Percentiles rank a stretch among this genome's conserved stretches.
phyloP scores from a whole-genome alignment of 2,888 invertebrate genomes.

The Hirtodrosophila trivittata region DNA sequence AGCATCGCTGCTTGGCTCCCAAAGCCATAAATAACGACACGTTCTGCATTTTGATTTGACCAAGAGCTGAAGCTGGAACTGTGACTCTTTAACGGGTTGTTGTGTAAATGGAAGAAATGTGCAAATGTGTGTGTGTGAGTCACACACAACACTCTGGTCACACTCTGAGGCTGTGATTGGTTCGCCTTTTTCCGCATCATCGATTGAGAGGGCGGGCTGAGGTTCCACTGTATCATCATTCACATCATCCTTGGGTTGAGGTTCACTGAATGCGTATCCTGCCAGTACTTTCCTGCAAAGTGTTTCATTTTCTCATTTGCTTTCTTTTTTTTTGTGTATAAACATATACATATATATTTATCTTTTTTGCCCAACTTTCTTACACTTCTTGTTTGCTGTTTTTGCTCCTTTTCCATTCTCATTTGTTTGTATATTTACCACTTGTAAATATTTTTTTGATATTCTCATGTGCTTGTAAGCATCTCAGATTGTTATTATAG shows the following conservation, averaged over 20 bases:
- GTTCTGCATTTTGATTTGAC: conserved; percentile 74
- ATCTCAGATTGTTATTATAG: conserved; percentile 46
- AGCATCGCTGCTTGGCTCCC: conserved; percentile 51
- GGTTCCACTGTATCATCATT: conserved; percentile 33
- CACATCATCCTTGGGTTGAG: conserved; percentile 53
- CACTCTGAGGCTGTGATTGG: conserved; percentile 53
- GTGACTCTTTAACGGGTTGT: conserved; percentile 9
- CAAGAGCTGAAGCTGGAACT: conserved; percentile 22
- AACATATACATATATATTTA: conserved; percentile 3
- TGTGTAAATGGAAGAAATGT: not conserved
- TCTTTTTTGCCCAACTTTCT: conserved; percentile 20
- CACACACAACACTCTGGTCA: conserved; percentile 19
- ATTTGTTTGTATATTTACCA: not conserved
- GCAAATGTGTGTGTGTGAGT: not conserved
- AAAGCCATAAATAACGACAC: conserved; percentile 74
- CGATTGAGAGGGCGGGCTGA: conserved; percentile 31
- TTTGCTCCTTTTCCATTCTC: not conserved
- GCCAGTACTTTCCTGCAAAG: conserved; percentile 40
- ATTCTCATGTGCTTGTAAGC: not conserved
- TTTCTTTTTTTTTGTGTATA: too few species aligned
- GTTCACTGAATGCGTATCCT: conserved; percentile 22
- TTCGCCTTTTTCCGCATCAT: conserved; percentile 73
- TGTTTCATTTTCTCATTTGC: conserved; percentile 58
- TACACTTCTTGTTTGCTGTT: conserved; percentile 6
- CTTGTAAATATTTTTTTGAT: conserved; percentile 23